Conservation (phyloP, 2,113 vertebrate genomes). For the Gymnorhina tibicen region DNA sequence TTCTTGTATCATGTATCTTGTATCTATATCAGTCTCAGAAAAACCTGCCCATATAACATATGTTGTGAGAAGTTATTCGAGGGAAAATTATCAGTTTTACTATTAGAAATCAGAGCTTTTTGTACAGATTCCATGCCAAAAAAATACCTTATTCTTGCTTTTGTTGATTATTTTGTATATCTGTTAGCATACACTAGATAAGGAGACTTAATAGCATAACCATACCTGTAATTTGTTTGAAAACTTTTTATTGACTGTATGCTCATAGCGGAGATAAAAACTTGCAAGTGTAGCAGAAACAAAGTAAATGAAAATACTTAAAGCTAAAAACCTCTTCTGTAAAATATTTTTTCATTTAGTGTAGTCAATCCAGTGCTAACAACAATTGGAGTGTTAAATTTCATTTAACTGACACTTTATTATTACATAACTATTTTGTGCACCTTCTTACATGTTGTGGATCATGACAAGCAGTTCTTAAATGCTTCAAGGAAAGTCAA, state of each 20-base stretch:
- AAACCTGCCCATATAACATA: neutral
- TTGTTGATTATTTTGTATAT: neutral
- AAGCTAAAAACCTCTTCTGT: neutral
- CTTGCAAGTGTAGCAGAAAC: neutral
- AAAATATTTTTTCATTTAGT: neutral
- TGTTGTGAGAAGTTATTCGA: neutral
- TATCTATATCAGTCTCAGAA: neutral
- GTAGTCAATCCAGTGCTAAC: neutral
- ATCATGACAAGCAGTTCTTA: neutral
- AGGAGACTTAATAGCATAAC: neutral
- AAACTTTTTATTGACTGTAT: neutral
- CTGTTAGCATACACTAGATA: neutral
- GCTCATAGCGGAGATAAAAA: neutral
- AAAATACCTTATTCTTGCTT: neutral
- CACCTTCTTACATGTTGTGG: accelerated
- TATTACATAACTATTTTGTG: neutral
- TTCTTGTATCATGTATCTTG: neutral
- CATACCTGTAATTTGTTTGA: neutral
- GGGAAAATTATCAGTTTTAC: neutral
- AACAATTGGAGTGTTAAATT: neutral
- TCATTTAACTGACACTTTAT: neutral
- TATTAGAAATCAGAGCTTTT: neutral
- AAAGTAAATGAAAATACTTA: neutral
- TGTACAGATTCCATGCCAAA: neutral
- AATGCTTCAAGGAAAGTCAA: neutral